Percentiles rank a stretch among this genome's conserved stretches.
These are phyloP conservation scores for Eurosta solidaginis DNA, from an alignment of 1,140 invertebrate species.

Conservation along the genomic window DNA sequence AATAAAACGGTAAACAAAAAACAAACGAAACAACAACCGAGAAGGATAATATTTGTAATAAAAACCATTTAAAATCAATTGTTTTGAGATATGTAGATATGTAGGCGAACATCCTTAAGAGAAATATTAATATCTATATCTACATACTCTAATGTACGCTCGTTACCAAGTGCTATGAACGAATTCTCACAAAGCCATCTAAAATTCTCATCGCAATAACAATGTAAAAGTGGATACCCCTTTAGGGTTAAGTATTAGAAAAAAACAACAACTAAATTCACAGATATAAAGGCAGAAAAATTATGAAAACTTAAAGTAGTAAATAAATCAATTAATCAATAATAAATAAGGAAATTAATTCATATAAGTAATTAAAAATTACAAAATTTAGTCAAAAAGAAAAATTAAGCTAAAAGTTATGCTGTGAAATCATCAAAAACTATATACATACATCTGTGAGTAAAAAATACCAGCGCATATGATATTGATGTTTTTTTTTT, in stretches of 20 bases:
- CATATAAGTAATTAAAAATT: too few species aligned
- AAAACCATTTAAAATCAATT: neutral
- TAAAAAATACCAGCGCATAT: too few species aligned
- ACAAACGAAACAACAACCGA: constrained; percentile 1
- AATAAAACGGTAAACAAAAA: constrained; percentile 8
- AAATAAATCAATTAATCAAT: neutral
- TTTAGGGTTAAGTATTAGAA: neutral
- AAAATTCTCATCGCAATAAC: neutral
- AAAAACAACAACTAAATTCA: neutral
- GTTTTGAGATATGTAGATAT: neutral
- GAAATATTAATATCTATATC: neutral
- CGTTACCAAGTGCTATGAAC: neutral
- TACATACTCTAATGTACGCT: neutral
- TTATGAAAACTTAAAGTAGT: neutral
- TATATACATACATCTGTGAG: too few species aligned
- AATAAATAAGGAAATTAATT: too few species aligned
- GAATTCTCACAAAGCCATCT: neutral
- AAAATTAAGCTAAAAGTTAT: too few species aligned
- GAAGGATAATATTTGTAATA: neutral
- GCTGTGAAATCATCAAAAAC: too few species aligned
- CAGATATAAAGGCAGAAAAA: neutral
- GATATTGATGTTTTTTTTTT: too few species aligned
- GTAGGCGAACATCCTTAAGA: too few species aligned
- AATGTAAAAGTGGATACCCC: neutral
- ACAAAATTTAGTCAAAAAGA: too few species aligned